These are phyloP conservation scores for Sebastes paucispinis DNA, from an alignment of 2,797 vertebrate species.

Conservation along the genomic window DNA sequence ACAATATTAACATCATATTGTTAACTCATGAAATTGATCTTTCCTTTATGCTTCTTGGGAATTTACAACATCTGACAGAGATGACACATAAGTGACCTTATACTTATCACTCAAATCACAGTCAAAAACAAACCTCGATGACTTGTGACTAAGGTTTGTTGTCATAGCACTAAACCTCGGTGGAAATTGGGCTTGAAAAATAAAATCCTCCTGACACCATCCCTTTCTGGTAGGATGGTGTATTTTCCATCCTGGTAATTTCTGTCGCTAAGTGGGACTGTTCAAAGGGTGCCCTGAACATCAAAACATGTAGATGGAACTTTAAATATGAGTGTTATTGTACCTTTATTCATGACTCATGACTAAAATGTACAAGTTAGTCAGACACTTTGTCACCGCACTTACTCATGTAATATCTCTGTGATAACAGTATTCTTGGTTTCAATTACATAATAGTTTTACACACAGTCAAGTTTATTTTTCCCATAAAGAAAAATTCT, in stretches of 20 bases:
- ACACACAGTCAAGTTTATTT: constrained; percentile 59
- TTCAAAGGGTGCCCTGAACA: constrained; percentile 26
- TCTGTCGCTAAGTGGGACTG: constrained; percentile 25
- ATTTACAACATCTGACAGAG: constrained; percentile 15
- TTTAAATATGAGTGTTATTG: constrained; percentile 31
- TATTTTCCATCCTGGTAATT: constrained; percentile 41
- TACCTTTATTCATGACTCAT: constrained; percentile 61
- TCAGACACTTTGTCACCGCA: constrained; percentile 47
- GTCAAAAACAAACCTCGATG: not conserved
- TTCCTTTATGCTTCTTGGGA: constrained; percentile 20
- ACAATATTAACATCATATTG: not conserved
- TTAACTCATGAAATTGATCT: not conserved
- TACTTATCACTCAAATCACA: not conserved
- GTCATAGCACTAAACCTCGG: constrained; percentile 1
- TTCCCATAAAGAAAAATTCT: constrained; percentile 44
- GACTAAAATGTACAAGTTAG: constrained; percentile 50
- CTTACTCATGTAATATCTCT: constrained; percentile 38
- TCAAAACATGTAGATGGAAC: constrained; percentile 47
- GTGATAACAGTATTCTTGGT: constrained; percentile 14
- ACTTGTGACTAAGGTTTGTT: constrained; percentile 7
- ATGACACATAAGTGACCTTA: constrained; percentile 30
- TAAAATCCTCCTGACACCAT: not conserved
- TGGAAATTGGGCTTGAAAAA: constrained; percentile 14
- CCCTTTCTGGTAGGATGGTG: constrained; percentile 13
- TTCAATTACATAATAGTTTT: constrained; percentile 49